These are phyloP conservation scores for Amphiprion percula DNA, from an alignment of 2,113 vertebrate genomes.

Conservation along the genomic window DNA sequence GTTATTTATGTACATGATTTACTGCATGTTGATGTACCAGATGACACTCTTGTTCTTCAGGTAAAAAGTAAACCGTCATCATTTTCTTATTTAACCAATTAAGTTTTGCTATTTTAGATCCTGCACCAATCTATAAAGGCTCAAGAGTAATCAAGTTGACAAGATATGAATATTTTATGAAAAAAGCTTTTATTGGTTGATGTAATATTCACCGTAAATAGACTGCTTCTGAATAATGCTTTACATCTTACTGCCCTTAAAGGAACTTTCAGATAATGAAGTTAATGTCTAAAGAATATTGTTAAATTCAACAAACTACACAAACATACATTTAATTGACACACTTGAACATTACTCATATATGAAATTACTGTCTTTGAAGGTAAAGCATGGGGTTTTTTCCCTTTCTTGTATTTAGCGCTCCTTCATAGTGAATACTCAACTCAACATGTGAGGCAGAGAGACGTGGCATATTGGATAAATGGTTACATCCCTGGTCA, in stretches of 20 bases:
- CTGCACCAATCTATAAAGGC: no score
- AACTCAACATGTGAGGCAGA: not conserved
- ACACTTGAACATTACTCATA: not conserved
- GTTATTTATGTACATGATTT: not conserved
- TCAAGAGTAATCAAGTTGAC: no score
- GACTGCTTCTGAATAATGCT: no score
- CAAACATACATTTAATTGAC: not conserved
- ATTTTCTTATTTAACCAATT: no score
- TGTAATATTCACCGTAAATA: no score
- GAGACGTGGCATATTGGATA: conserved; percentile 2
- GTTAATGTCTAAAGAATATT: no score
- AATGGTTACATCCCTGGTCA: conserved; percentile 23
- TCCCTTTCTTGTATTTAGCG: not conserved
- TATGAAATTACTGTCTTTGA: not conserved
- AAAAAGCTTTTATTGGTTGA: no score
- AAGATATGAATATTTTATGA: no score
- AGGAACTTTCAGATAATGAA: not conserved
- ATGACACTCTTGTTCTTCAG: not conserved
- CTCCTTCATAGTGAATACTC: not conserved
- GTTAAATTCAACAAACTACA: no score
- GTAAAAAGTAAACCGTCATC: no score
- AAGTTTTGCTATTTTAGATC: no score
- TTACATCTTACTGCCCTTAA: not conserved
- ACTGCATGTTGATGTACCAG: not conserved
- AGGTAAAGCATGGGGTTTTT: not conserved